These are phyloP conservation scores for Hoplostethus mediterraneus DNA, from an alignment of 2,797 vertebrate species.

Conservation along the genomic window DNA sequence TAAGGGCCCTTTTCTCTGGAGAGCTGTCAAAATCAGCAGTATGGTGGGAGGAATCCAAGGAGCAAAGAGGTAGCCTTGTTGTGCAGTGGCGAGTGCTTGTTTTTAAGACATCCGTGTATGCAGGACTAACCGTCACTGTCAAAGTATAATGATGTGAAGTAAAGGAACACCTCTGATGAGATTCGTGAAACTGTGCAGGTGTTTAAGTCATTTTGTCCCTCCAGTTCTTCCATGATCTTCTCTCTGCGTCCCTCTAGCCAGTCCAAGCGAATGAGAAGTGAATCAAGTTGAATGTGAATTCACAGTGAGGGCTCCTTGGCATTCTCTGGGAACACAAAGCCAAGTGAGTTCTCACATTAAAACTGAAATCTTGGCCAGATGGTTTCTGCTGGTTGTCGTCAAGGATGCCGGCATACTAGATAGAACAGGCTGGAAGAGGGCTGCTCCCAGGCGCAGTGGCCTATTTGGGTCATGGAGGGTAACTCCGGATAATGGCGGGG, in stretches of 20 bases:
- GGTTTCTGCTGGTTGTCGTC: slow-evolving; percentile 52
- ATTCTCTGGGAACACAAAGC: slow-evolving; percentile 68
- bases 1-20: slow-evolving; percentile 71
- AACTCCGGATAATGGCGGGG: slow-evolving; percentile 62
- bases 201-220: slow-evolving; percentile 10
- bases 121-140: slow-evolving; percentile 5
- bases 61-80: slow-evolving; percentile 8
- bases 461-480: slow-evolving; percentile 63
- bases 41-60: slow-evolving; percentile 40
- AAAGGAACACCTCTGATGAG: not conserved
- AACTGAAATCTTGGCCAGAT: slow-evolving; percentile 62
- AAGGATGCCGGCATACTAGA: slow-evolving; percentile 56
- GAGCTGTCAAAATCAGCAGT: slow-evolving; percentile 70
- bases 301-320: slow-evolving; percentile 23
- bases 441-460: slow-evolving; percentile 58
- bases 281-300: slow-evolving; percentile 48
- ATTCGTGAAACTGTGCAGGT: not conserved
- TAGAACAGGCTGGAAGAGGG: slow-evolving; percentile 43
- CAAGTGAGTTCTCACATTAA: slow-evolving; percentile 71
- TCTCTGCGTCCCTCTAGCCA: not conserved
- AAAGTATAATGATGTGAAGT: not conserved
- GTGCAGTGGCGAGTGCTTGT: slow-evolving; percentile 21
- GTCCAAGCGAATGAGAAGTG: slow-evolving; percentile 7
- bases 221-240: not conserved
- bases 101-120: slow-evolving; percentile 6